Evolutionary conservation across 1,140 invertebrate genomes (phyloP), one percentile per base, ranked within the genome.

Genomic region (Fopius arisanus): DNA sequence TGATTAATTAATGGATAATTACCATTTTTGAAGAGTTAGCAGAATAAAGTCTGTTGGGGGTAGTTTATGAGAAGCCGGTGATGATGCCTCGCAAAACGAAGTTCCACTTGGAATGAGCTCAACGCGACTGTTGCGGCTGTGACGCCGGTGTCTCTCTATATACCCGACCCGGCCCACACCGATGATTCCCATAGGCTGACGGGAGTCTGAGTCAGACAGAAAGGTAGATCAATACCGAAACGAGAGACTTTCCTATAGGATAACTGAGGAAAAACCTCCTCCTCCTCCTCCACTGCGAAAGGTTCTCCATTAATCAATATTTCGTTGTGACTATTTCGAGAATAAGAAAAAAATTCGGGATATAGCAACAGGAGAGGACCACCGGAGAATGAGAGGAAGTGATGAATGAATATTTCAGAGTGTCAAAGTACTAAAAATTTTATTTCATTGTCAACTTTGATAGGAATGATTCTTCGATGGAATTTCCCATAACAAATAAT

Each of bases 21-120:
- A 43, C 67, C 41, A 43, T 69, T 69, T 48, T 69, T 69, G n/a
- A 48, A 48, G 40, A 65, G 62, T 33, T 65, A 33, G 62, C 28
- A 65, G 28, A 62, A 4, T n/a, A 65, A 65, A 12, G 29, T 6
- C n/a, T 33, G 62, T 65, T 65, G 62, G 29, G 33, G 14, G 14
- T 3, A 9, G 62, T 65, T 65, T 65, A 65, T 5, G n/a, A 31
- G 62, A 65, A 33, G 29, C 62, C 29, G 62, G 62, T 33, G 62
- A 65, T 65, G 62, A 16, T 33, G 62, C 29, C 29, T 65, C 62
- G 19, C 62, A 59, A 59, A 59, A 59, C 54, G 54, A 59, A 1
- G 54, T 59, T 26, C 26, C 54, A 59, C 21, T 59, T 59, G 21
- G 19, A 59, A 14, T 59, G 9, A 59, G 9, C 21, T 33, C 7